Conservation (phyloP, 2,888 invertebrate species). For the Pseudococcus longispinus region DNA sequence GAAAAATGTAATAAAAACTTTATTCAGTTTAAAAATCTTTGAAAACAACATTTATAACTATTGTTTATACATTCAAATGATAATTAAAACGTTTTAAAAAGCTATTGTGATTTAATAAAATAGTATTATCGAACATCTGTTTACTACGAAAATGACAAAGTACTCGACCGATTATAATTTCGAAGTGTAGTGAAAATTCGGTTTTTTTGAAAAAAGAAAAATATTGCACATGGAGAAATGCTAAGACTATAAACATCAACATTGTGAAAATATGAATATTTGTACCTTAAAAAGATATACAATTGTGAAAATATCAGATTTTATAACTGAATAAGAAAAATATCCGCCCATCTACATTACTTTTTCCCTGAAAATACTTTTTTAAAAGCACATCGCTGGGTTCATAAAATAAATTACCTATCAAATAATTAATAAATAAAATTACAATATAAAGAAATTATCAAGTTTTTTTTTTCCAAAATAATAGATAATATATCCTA, state of each 20-base stretch:
- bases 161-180: background rate
- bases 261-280: background rate
- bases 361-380: constrained; percentile 33
- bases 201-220: background rate
- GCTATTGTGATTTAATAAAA: constrained; percentile 1
- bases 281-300: background rate
- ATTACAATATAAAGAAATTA: constrained; percentile 32
- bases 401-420: constrained; percentile 41
- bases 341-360: background rate
- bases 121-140: background rate
- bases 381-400: constrained; percentile 21
- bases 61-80: constrained; percentile 6
- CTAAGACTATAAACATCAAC: background rate
- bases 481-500: constrained; percentile 25
- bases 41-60: background rate
- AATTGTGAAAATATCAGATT: background rate
- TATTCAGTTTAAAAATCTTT: constrained; percentile 36
- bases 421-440: constrained; percentile 43
- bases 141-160: background rate
- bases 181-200: background rate
- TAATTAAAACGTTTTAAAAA: constrained; percentile 28
- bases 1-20: constrained; percentile 16
- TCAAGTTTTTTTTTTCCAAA: constrained; percentile 29
- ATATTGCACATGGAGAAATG: constrained; percentile 35
- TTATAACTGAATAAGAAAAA: constrained; percentile 24